A percentile compares a stretch with the other conserved stretches of the same genome.
These are phyloP conservation scores for Oscheius sp. DNA, from an alignment of 2,888 invertebrate species.

Conservation along the genomic window DNA sequence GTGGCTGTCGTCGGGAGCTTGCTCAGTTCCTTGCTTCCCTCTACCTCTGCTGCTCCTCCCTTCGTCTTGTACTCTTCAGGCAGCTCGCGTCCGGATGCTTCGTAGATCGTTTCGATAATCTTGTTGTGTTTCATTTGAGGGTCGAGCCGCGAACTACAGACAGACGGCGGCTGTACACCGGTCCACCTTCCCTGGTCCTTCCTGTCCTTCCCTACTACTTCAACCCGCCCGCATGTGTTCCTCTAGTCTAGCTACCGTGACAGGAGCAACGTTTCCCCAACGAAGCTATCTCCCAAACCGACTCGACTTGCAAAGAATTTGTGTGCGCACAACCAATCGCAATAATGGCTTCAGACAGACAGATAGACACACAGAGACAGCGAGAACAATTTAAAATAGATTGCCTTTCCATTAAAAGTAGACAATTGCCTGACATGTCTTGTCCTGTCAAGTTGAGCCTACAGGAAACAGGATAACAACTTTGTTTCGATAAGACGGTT, in stretches of 20 bases:
- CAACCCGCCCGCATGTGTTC: not conserved
- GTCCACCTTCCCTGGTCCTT: not conserved
- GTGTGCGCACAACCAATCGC: too few species aligned
- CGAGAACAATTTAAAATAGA: too few species aligned
- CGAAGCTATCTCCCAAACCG: not conserved
- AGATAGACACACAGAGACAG: too few species aligned
- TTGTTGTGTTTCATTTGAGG: constrained; percentile 15
- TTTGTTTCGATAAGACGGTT: too few species aligned
- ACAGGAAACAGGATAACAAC: too few species aligned
- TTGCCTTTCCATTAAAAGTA: too few species aligned
- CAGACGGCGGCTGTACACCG: not conserved
- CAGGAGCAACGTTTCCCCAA: not conserved
- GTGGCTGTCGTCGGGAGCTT: not conserved
- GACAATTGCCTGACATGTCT: too few species aligned
- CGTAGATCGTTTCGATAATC: constrained; percentile 26
- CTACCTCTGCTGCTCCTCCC: constrained; percentile 21
- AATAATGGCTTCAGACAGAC: too few species aligned
- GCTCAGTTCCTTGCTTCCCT: not conserved
- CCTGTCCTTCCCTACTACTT: not conserved
- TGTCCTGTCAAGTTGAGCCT: too few species aligned
- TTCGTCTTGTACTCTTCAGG: constrained; percentile 27
- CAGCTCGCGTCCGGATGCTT: constrained; percentile 19
- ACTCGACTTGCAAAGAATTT: not conserved
- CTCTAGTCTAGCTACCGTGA: too few species aligned
- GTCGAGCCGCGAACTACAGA: constrained; percentile 2